Conservation (phyloP, 1,140 invertebrate species). For the Tetramorium simillimum region DNA sequence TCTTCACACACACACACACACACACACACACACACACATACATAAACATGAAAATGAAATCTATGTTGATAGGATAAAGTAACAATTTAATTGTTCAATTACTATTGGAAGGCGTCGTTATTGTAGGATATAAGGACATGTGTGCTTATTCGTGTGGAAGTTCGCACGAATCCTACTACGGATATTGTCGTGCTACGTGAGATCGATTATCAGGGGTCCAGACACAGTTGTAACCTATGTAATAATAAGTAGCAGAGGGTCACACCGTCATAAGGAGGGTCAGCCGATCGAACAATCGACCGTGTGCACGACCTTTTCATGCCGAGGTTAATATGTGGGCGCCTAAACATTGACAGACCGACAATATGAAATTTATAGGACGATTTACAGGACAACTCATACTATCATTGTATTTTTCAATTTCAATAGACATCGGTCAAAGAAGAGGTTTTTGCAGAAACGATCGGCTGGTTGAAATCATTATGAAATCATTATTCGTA, state of each 20-base stretch:
- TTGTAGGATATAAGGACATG: background rate
- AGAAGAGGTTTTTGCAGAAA: conserved; percentile 59
- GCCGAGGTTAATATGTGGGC: conserved; percentile 84
- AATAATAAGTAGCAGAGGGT: conserved; percentile 82
- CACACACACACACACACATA: too few relatives aligned
- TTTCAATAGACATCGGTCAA: background rate
- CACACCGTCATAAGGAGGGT: conserved; percentile 80
- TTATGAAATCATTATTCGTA: background rate
- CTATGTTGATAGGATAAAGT: background rate
- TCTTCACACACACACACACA: background rate
- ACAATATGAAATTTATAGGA: conserved; percentile 85
- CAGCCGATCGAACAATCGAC: conserved; percentile 80
- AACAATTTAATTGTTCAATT: background rate
- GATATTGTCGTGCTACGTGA: conserved; percentile 42
- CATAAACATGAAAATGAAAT: background rate
- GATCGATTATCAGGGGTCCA: conserved; percentile 70
- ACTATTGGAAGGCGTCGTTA: background rate
- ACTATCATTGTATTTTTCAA: conserved; percentile 75
- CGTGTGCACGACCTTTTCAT: conserved; percentile 81
- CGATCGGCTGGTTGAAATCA: conserved; percentile 26
- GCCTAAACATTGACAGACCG: conserved; percentile 81
- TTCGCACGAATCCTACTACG: background rate
- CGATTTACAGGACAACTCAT: conserved; percentile 82
- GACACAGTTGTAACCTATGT: conserved; percentile 72
- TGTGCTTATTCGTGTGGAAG: background rate